Evolutionary conservation across 2,113 vertebrate genomes (phyloP), one percentile per base, ranked within the genome.

Genomic region (Sisor rabdophorus): DNA sequence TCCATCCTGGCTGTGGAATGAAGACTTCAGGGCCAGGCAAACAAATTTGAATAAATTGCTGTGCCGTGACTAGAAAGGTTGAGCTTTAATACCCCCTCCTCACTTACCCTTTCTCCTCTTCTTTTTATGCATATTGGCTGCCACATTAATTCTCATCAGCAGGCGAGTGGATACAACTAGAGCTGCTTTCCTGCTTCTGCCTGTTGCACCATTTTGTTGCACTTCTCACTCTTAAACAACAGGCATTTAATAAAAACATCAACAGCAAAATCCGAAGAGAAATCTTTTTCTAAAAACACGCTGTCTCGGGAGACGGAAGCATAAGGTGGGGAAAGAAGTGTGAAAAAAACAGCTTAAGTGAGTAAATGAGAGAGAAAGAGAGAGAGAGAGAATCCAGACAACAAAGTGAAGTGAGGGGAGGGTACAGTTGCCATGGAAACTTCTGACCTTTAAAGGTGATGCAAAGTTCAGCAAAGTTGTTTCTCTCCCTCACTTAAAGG

Each of bases 401-500:
- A 52, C 20, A 58, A 36, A 77, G 44, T 6, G 55, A 55, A 69
- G 70, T 71, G 56, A 67, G 69, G 28, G 76, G 76, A 65, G 80
- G 78, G 72, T 59, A 81, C 54, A 83, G 87, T 88, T 80, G 59
- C 88, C 83, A 83, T 80, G 81, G 85, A 76, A 65, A 86, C 78
- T 80, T 85, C 59, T 91, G 90, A 91, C 91, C 89, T 91, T 92
- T 90, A 89, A 85, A 82, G 64, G 86, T 87, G 88, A 88, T 88
- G 79, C 71, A 71, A 89, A 90, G 85, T 89, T 88, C 83, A 87
- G 80, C 83, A 88, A 91, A 90, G 87, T 90, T 90, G 87, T 91
- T 88, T 89, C 89, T 90, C 89, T 87, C 87, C 87, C 85, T 88
- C 87, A 87, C 86, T 89, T 89, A 91, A 92, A 89, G 85, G 83